Evolutionary conservation across 1,140 invertebrate species (phyloP).

Genomic region (Orussus abietinus): DNA sequence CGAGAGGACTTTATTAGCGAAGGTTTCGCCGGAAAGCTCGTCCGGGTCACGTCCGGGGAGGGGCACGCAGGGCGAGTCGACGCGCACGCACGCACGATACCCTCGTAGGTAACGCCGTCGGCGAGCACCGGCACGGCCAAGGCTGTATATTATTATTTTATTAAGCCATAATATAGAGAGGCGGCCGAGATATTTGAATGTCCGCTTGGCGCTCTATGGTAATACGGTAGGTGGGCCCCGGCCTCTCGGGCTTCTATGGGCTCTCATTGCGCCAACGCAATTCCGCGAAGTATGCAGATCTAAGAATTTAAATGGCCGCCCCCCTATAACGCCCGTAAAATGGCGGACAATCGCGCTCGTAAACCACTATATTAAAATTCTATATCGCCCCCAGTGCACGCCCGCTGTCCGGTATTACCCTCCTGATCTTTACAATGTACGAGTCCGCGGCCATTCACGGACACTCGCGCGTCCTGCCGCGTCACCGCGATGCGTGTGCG

Average conservation of each 20-base stretch:
- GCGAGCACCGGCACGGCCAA: too few relatives aligned
- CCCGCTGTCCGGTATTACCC: neutral
- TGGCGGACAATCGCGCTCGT: constrained; percentile 54
- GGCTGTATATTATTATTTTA: constrained; percentile 45
- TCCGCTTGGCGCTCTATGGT: constrained; percentile 15
- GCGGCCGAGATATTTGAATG: constrained; percentile 38
- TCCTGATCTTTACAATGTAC: constrained; percentile 1
- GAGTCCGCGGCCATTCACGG: neutral
- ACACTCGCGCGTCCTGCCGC: too few relatives aligned
- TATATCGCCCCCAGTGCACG: constrained; percentile 36
- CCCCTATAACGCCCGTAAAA: constrained; percentile 49
- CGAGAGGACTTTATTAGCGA: neutral
- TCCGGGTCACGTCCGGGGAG: neutral
- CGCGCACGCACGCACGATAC: constrained; percentile 10
- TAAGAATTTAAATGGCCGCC: constrained; percentile 54
- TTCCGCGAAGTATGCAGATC: constrained; percentile 54
- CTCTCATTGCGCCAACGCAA: constrained; percentile 39
- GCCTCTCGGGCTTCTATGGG: constrained; percentile 1
- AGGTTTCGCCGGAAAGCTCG: neutral
- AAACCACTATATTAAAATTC: constrained; percentile 57
- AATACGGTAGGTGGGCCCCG: constrained; percentile 3
- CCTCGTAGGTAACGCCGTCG: too few relatives aligned
- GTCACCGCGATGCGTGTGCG: neutral
- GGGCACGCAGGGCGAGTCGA: constrained; percentile 4
- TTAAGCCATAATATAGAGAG: constrained; percentile 42